These are phyloP conservation scores for Mechanitis mazaeus DNA, from an alignment of 2,888 invertebrate genomes.

Conservation along the genomic window DNA sequence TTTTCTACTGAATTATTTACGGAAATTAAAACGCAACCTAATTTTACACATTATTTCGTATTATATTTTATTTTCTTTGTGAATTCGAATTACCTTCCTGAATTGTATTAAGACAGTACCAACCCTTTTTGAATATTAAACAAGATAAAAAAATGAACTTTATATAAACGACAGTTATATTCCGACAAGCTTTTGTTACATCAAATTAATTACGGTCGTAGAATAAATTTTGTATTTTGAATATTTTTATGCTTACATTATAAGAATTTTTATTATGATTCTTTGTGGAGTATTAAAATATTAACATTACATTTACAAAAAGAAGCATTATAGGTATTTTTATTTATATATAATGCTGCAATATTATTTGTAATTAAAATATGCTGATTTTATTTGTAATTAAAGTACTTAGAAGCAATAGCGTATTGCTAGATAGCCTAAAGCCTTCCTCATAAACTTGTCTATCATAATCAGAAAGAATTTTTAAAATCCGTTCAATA, in stretches of 20 bases:
- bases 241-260: background rate
- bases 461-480: no score
- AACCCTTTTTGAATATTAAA: slow-evolving; percentile 14
- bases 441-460: no score
- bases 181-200: slow-evolving; percentile 10
- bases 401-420: no score
- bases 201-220: slow-evolving; percentile 2
- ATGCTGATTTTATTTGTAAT: no score
- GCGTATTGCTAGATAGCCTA: no score
- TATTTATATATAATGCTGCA: no score
- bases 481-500: no score
- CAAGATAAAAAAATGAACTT: slow-evolving; percentile 10
- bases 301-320: no score
- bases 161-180: slow-evolving; percentile 13
- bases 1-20: slow-evolving; percentile 12
- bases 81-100: slow-evolving; percentile 14
- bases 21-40: slow-evolving; percentile 22
- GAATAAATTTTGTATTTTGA: background rate
- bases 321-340: no score
- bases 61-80: slow-evolving; percentile 19
- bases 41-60: slow-evolving; percentile 16
- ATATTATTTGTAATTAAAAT: no score
- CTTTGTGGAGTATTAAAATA: background rate
- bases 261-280: background rate
- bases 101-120: slow-evolving; percentile 13